A percentile compares a stretch with the other conserved stretches of the same genome.
Evolutionary conservation across 1,140 invertebrate species (phyloP).

Genomic region (Philopotamus ludificatus): DNA sequence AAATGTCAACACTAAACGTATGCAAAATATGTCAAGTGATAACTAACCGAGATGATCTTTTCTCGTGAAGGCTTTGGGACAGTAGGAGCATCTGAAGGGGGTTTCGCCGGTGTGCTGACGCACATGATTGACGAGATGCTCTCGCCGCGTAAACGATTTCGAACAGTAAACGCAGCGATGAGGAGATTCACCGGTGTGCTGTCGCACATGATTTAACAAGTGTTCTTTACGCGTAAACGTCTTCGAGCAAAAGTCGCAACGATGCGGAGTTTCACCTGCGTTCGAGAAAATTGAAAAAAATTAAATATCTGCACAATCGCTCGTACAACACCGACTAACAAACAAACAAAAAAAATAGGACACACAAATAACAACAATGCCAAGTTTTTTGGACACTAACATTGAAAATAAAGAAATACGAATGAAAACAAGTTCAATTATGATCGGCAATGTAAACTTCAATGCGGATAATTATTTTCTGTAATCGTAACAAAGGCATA

Average conservation of each 20-base stretch:
- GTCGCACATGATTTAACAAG: constrained; percentile 65
- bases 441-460: too few species aligned
- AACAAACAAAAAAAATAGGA: too few species aligned
- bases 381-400: too few species aligned
- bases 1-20: not conserved
- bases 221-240: constrained; percentile 77
- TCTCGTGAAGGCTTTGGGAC: constrained; percentile 82
- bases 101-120: constrained; percentile 81
- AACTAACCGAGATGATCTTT: constrained; percentile 69
- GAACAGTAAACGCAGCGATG: constrained; percentile 66
- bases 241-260: constrained; percentile 81
- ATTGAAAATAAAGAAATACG: too few species aligned
- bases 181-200: constrained; percentile 77
- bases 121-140: constrained; percentile 78
- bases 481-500: too few species aligned
- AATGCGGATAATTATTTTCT: too few species aligned
- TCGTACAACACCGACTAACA: too few species aligned
- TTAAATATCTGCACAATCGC: too few species aligned
- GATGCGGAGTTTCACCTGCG: constrained; percentile 82
- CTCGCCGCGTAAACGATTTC: constrained; percentile 73
- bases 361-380: too few species aligned
- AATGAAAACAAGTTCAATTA: too few species aligned
- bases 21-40: not conserved
- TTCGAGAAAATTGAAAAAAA: constrained; percentile 29
- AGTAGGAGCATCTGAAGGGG: constrained; percentile 81